Evolutionary conservation across 2,888 invertebrate genomes (phyloP), one percentile per base, ranked within the genome.

Genomic region (Spicauda simplicius): DNA sequence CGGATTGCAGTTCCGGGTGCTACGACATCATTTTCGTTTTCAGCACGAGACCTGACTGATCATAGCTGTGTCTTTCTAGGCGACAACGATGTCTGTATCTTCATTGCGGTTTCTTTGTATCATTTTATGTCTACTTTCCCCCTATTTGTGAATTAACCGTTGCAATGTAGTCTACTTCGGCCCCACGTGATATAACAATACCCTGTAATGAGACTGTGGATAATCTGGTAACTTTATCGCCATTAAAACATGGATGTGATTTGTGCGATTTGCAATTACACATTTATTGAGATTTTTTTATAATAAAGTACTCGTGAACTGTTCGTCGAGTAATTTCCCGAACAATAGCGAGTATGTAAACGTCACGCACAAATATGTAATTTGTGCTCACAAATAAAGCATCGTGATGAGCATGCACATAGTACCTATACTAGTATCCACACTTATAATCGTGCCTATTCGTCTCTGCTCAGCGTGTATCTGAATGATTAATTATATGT

Each of bases 11-110:
- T 48, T 16, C 4, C 14, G 18, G n/a, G 50, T 7, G 20, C 19
- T 37, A 50, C 58, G 59, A 48, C 10, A 10, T 45, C n/a, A 12
- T 48, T 33, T 54, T 12, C 55, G 53, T 48, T 54, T 66, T 55
- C 66, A 66, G 55, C 55, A 60, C 48, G 60, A 66, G 33, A 55
- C 66, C 50, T 53, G 16, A 54, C 50, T 20, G 20, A 50, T 50
- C 53, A 64, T 33, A 37, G 12, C 6, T 7, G 11, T 50, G 12
- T 64, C 12, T 2, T 59, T 19, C 16, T n/a, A 25, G n/a, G 7
- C 58, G 25, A 6, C 18, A 18, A 37, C 25, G 14, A 8, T n/a
- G 20, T 64, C 20, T 41, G 48, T 57, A 37, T 53, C 4, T 52
- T 16, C 16, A 57, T 33, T 37, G 11, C 50, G 20, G 20, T 25